Base-by-base conservation (phyloP, 35 echinoderm and acorn worm species). In the Apostichopus japonicus region DNA sequence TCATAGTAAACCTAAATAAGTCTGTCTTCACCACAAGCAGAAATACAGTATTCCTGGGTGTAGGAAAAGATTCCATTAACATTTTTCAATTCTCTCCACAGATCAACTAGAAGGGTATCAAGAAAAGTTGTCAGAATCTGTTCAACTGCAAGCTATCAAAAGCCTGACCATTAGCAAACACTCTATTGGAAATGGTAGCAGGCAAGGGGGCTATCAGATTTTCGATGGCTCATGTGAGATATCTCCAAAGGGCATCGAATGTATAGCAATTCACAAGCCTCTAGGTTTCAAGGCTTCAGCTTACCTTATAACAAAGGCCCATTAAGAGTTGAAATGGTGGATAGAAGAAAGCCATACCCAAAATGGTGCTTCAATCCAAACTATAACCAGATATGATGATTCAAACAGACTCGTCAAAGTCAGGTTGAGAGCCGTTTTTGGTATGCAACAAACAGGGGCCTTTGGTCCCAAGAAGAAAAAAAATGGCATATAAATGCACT, bases 311-410 rank as follows among this genome's bases (percentile, higher is more conserved):
- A 25, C 44, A 10, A 5, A 76, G 23, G 57, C 71, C 14, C 33
- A 25, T 5, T 13, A 79, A 10, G 90, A 92, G 16, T 56, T 92
- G n/a, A 22, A 59, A 79, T 92, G 90, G 90, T 92, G 90, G 77
- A 23, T 55, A 23, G 44, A 80, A 23, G 56, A 55, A 24, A 33
- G 56, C 10, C 90, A 57, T 13, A 51, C 13, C 51, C 76, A 80
- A 44, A 80, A 92, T 76, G 55, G 90, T 21, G 13, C 24, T 11
- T 77, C 10, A 14, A 79, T 92, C 27, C 33, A 55, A 55, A 22
- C 76, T 55, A 14, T 71, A 6, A 14, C 65, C 88, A 77, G 16
- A 77, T 8, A 5, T 90, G 71, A 56, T 55, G 13, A 90, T 90
- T 55, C 67, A 72, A 72, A 72, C 90, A 78, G 25, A 91, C 19